phyloP scores from a whole-genome alignment of 2,113 vertebrate genomes.

The Urocolius indicus region DNA sequence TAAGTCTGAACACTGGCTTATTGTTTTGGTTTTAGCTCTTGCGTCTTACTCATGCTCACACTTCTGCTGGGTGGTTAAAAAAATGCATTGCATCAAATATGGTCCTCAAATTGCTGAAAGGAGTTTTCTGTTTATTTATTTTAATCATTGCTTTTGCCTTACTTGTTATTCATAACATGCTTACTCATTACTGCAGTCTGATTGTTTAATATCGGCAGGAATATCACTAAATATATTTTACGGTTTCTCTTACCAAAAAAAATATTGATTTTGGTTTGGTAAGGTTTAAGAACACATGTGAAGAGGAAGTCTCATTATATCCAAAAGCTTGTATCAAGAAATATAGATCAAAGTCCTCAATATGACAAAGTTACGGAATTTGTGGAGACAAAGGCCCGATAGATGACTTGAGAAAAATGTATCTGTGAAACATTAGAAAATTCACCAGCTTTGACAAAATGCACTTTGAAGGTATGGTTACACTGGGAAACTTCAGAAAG shows the following conservation, averaged over 20 bases:
- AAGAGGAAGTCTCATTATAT: background rate
- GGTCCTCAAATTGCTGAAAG: conserved; percentile 8
- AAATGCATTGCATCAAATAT: conserved; percentile 5
- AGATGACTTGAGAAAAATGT: background rate
- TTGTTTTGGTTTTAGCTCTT: conserved; percentile 46
- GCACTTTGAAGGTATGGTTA: background rate
- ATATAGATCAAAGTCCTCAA: background rate
- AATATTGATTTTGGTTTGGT: background rate
- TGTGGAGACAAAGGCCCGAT: background rate
- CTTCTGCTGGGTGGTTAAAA: conserved; percentile 7
- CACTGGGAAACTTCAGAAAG: background rate
- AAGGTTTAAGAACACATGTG: background rate
- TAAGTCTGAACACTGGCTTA: conserved; percentile 13
- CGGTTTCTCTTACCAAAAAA: background rate
- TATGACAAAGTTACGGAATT: background rate
- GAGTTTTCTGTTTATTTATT: conserved; percentile 27
- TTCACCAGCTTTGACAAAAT: background rate
- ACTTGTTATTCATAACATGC: background rate
- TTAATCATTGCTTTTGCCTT: background rate
- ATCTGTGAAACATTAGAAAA: background rate
- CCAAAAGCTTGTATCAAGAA: background rate
- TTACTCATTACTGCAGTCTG: background rate
- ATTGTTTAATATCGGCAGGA: conserved; percentile 22
- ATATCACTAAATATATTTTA: background rate
- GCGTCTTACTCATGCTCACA: conserved; percentile 30